Base-by-base conservation (phyloP, 2,888 invertebrate species). In the Synanthedon formicaeformis region DNA sequence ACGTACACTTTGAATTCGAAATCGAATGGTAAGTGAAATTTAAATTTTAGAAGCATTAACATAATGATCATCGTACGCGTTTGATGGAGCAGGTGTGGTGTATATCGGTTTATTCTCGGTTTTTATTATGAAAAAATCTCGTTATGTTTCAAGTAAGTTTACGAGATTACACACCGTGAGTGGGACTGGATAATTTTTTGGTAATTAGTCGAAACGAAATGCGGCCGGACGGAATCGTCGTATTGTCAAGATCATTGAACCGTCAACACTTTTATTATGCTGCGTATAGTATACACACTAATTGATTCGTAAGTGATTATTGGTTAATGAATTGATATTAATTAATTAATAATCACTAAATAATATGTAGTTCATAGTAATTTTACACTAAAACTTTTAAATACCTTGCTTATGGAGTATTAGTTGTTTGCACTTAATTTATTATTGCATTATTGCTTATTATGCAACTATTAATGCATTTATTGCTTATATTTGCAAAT, bases 111-210 rank as follows among this genome's bases (percentile, higher is more conserved):
- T 78, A 82, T 84, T 83, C 81, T 82, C 79, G 66, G 80, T 81
- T 85, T 83, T 84, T 84, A 81, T 79, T 75, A 78, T 78, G 77
- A 84, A 82, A 82, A 84, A 82, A 82, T 83, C 82, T 82, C 77
- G 78, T 84, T 84, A 78, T 74, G 70, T 69, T 67, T 69, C 68
- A 70, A 63, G 65, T 67, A 65, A 68, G 70, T 81, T 84, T 82
- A 79, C 73, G 74, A 72, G 75, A 76, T 76, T 76, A 75, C 64
- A 63, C 63, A 61, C 61, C 2, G 64, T 62, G 60, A 61, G 61
- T 11, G 64, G 62, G 60, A 61, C 60, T 57, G 63, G 67, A 57
- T 60, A 70, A 65, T 65, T 60, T 18, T 66, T 68, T 59, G 69
- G 68, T 75, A 75, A 77, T 79, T 76, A 72, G 67, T 70, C 53